Conservation (phyloP, 2,888 invertebrate genomes). For the Rhorus exstirpatorius region DNA sequence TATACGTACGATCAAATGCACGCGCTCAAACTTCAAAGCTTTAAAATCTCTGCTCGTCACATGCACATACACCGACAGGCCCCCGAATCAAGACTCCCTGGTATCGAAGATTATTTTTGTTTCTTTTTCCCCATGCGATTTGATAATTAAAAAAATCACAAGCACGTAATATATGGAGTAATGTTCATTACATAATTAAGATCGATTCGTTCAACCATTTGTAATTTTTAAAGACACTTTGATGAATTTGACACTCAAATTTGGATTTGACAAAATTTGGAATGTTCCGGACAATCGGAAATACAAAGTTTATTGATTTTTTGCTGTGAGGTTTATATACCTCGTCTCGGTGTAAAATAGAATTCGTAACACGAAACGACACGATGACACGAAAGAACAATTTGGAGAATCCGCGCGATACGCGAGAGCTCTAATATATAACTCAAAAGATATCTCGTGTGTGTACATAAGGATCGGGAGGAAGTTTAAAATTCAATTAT, state of each 20-base stretch:
- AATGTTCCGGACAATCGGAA: background rate
- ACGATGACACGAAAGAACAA: background rate
- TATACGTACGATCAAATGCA: conserved; percentile 32
- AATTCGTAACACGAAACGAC: background rate
- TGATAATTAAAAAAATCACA: too few species aligned
- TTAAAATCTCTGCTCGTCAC: conserved; percentile 28
- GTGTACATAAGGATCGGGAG: conserved; percentile 70
- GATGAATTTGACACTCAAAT: too few species aligned
- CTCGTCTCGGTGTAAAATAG: background rate
- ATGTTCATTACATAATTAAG: too few species aligned
- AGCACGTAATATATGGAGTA: too few species aligned
- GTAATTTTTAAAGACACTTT: too few species aligned
- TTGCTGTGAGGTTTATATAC: too few species aligned
- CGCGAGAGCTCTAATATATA: conserved; percentile 33
- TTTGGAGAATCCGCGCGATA: conserved; percentile 17
- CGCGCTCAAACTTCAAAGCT: conserved; percentile 60
- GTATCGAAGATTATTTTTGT: conserved; percentile 21
- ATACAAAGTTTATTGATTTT: background rate
- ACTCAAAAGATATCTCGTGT: conserved; percentile 71
- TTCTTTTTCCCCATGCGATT: too few species aligned
- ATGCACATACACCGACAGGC: too few species aligned
- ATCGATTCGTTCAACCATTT: too few species aligned
- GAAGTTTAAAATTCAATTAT: conserved; percentile 81
- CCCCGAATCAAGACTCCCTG: conserved; percentile 20
- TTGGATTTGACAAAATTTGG: too few species aligned